Conservation (phyloP, 2,888 invertebrate species). For the Lumbricus terrestris region DNA sequence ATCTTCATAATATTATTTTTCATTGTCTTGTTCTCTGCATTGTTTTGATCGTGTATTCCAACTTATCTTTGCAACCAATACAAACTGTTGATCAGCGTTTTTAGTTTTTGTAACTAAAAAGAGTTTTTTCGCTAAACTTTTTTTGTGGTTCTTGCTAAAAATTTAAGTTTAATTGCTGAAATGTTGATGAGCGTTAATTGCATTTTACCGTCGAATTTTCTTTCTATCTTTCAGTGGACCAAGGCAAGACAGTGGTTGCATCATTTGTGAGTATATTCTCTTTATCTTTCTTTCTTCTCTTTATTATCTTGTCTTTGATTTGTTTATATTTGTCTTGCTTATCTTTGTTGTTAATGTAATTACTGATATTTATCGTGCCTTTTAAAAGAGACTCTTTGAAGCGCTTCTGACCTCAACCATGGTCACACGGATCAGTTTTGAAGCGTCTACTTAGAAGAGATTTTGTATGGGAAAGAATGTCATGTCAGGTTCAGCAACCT, state of each 20-base stretch:
- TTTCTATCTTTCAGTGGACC: slow-evolving; percentile 31
- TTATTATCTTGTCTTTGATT: not conserved
- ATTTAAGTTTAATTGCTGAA: not conserved
- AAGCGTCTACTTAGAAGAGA: too few relatives aligned
- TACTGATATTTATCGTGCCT: too few relatives aligned
- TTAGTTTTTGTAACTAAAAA: not conserved
- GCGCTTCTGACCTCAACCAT: too few relatives aligned
- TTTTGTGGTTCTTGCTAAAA: not conserved
- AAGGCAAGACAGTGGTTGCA: slow-evolving; percentile 34
- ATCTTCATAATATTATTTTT: not conserved
- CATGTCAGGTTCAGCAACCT: too few relatives aligned
- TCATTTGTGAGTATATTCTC: slow-evolving; percentile 33
- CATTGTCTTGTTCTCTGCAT: not conserved
- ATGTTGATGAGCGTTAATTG: not conserved
- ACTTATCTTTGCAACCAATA: not conserved
- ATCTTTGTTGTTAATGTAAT: not conserved
- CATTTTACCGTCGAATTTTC: not conserved
- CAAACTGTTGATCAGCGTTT: not conserved
- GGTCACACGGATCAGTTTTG: too few relatives aligned
- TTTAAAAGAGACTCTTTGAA: too few relatives aligned
- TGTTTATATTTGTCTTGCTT: not conserved
- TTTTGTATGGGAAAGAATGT: too few relatives aligned
- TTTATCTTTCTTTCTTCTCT: not conserved
- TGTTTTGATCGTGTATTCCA: not conserved
- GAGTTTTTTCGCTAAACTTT: not conserved